A percentile compares a stretch with the other conserved stretches of the same genome.
These are phyloP conservation scores for Mellivora capensis DNA, from an alignment of 2,113 vertebrate genomes.

Conservation along the genomic window DNA sequence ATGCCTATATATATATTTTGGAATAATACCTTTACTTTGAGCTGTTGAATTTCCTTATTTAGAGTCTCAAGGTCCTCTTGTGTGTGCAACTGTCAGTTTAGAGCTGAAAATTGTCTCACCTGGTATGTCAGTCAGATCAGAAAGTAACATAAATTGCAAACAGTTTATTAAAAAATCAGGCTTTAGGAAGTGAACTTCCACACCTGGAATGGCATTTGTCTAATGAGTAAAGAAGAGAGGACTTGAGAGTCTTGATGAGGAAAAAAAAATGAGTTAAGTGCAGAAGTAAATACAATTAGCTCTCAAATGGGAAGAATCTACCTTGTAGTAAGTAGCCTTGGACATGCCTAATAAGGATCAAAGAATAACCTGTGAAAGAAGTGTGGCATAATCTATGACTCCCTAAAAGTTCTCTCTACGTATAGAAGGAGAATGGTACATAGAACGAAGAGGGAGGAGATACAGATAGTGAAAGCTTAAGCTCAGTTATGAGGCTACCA, in stretches of 20 bases:
- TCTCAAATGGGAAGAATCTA: not conserved
- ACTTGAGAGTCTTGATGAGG: not conserved
- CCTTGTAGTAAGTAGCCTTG: not conserved
- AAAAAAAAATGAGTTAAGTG: not conserved
- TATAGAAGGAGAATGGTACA: not conserved
- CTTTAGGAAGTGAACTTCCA: constrained; percentile 1
- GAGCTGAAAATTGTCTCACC: constrained; percentile 11
- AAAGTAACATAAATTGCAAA: constrained; percentile 39
- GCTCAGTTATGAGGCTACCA: not conserved
- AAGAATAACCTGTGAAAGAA: not conserved
- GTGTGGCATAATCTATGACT: not conserved
- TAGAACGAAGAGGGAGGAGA: not conserved
- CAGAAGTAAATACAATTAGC: not conserved
- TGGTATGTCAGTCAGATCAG: not conserved
- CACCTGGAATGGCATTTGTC: not conserved
- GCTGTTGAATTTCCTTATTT: constrained; percentile 45
- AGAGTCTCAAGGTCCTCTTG: not conserved
- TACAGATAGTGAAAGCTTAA: not conserved
- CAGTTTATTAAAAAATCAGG: constrained; percentile 41
- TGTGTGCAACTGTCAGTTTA: not conserved
- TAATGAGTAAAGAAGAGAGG: not conserved
- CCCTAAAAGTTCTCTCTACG: not conserved
- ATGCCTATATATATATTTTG: not conserved
- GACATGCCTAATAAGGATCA: not conserved
- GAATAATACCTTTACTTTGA: not conserved